Evolutionary conservation across 2,888 invertebrate genomes (phyloP), one percentile per base, ranked within the genome.

Genomic region (Leptinotarsa juncta): DNA sequence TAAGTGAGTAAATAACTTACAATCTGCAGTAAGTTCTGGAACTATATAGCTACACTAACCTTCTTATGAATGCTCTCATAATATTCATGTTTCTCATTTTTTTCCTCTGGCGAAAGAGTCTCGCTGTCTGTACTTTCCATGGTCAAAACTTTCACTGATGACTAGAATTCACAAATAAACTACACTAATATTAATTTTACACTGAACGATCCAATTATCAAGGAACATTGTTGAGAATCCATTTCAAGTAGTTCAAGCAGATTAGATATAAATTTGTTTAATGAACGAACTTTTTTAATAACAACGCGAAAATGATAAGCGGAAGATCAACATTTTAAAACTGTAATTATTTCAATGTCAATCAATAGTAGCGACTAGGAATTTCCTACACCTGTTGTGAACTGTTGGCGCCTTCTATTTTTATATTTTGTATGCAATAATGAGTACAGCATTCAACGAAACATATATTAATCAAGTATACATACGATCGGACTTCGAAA

Each of bases 51-150:
- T 26, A 18, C 15, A 66, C 66, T 48, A 66, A 67, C 67, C 67
- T 67, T 67, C 23, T 67, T 49, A 18, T 67, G 51, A 3, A 67
- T 23, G 51, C 67, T 67, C 10, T 67, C 49, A 49, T 50, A 67
- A 50, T 42, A 67, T 49, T 49, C 67, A 2, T 23, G 18, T 67
- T 67, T 18, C 10, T n/a, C 67, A 50, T 26, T 51, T 23, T 50
- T 51, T 50, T 49, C 51, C n/a, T 67, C 67, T 3, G 67, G 67
- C 16, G 67, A 50, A 15, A 67, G 10, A 67, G 14, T 16, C 18
- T 67, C 67, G n/a, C 23, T 18, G 15, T 51, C 16, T 20, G 49
- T 49, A 23, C 15, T 67, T 15, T 42, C 67, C 67, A 67, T 67
- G 53, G 18, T 53, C 53, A 18, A 10, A 3, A 18, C 53, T 53